These are phyloP conservation scores for Triplophysa tibetana DNA, from an alignment of 2,113 vertebrate species.

Conservation along the genomic window DNA sequence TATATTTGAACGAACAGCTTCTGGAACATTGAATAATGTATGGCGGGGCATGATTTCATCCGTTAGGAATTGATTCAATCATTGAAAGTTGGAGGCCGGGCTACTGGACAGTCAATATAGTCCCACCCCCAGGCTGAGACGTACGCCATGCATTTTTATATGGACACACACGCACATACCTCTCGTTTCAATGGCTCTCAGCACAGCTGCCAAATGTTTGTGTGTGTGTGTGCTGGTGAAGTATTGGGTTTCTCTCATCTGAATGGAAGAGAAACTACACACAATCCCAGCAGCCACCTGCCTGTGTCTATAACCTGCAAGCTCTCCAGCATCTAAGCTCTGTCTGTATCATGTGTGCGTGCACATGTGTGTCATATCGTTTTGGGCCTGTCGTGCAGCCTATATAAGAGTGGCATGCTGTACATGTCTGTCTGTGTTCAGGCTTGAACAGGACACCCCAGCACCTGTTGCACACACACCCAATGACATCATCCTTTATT, in stretches of 20 bases:
- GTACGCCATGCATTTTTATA: not conserved
- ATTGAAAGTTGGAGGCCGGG: too few species aligned
- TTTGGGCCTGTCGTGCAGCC: not conserved
- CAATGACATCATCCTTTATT: not conserved
- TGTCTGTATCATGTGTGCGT: not conserved
- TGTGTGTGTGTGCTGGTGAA: constrained; percentile 7
- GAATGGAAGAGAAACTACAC: constrained; percentile 26
- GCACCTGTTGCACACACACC: constrained; percentile 58
- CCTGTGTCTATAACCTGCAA: constrained; percentile 55
- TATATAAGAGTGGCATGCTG: constrained; percentile 18
- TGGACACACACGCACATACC: not conserved
- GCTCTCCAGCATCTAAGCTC: constrained; percentile 47
- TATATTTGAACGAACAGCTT: too few species aligned
- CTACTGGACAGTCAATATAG: too few species aligned
- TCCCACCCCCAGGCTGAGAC: too few species aligned
- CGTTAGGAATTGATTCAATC: too few species aligned
- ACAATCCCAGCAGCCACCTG: constrained; percentile 50
- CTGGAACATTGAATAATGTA: too few species aligned
- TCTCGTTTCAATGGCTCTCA: not conserved
- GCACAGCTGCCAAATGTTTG: constrained; percentile 24
- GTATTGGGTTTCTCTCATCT: constrained; percentile 36
- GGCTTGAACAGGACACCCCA: constrained; percentile 61
- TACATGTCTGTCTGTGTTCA: constrained; percentile 47
- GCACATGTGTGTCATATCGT: not conserved
- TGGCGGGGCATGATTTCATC: too few species aligned